Evolutionary conservation across 2,888 invertebrate species (phyloP), one percentile per base, ranked within the genome.

Genomic region (Drosophila monieri): DNA sequence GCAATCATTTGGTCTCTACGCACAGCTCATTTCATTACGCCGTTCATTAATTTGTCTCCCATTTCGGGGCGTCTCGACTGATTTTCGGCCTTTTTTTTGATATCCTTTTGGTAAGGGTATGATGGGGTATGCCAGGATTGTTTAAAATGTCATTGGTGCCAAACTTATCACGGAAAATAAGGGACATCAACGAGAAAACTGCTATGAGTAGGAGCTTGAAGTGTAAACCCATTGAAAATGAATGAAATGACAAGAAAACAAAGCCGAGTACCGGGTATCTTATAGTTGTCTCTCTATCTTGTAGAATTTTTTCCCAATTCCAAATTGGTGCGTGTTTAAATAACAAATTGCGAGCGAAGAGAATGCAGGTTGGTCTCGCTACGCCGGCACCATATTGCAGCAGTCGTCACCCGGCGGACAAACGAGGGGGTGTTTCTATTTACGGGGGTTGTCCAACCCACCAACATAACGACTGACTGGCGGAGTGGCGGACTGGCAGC

Each of bases 41-140:
- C 51, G 30, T 71, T 80, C 85, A 81, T 88, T 81, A 81, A 85
- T 74, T 85, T 83, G 60, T 69, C 51, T 52, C 68, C 25, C 21
- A 21, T 62, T 54, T 64, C 35, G 41, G 12, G 18, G n/a, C 12
- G 12, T 14, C 32, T 12, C 32, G 15, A 30, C 32, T 15, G 5
- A 9, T 32, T 49, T 49, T 32, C 12, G 3, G 8, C 9, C 9
- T 27, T 27, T 27, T 27, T 27, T 27, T 8, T 27, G 8, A 27
- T 9, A 27, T 6, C 27, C 27, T 27, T 9, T 27, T 9, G 9
- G 9, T 9, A 9, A 3, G 3, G 27, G 27, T 2, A 9, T 27
- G 1, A 9, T 27, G 27, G 27, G 9, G 27, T 3, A 27, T 9
- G 9, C 3, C 27, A 27, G 9, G 8, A 3, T 27, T 9, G 9